These are phyloP conservation scores for Syngnathus scovelli DNA, from an alignment of 2,113 vertebrate genomes.

Conservation along the genomic window DNA sequence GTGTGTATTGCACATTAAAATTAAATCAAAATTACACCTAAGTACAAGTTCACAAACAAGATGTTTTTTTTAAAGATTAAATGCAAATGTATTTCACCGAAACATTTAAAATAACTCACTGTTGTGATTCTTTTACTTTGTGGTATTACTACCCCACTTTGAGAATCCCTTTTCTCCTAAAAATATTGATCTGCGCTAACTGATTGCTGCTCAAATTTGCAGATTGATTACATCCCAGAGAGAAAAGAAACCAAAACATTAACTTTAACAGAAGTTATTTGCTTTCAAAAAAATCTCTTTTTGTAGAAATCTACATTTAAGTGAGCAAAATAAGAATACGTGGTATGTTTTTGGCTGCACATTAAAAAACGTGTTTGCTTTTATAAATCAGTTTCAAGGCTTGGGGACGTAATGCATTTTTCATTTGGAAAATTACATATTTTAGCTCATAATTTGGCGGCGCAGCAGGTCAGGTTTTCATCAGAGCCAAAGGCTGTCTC, in stretches of 20 bases:
- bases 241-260: background rate
- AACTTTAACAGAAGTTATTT: background rate
- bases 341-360: background rate
- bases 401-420: conserved; percentile 30
- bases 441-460: conserved; percentile 26
- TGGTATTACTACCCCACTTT: background rate
- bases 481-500: conserved; percentile 24
- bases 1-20: background rate
- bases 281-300: background rate
- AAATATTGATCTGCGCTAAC: background rate
- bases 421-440: conserved; percentile 37
- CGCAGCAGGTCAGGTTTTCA: conserved; percentile 33
- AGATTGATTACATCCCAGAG: background rate
- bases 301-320: conserved; percentile 11
- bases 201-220: background rate
- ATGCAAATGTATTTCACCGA: background rate
- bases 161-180: background rate
- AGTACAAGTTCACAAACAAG: background rate
- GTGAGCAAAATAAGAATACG: background rate
- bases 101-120: background rate
- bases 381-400: conserved; percentile 23
- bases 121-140: background rate
- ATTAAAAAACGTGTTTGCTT: conserved; percentile 24
- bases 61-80: background rate
- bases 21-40: background rate